Percentiles rank a stretch among this genome's conserved stretches.
phyloP scores from a whole-genome alignment of 2,888 invertebrate species.

The Euproctis similis region DNA sequence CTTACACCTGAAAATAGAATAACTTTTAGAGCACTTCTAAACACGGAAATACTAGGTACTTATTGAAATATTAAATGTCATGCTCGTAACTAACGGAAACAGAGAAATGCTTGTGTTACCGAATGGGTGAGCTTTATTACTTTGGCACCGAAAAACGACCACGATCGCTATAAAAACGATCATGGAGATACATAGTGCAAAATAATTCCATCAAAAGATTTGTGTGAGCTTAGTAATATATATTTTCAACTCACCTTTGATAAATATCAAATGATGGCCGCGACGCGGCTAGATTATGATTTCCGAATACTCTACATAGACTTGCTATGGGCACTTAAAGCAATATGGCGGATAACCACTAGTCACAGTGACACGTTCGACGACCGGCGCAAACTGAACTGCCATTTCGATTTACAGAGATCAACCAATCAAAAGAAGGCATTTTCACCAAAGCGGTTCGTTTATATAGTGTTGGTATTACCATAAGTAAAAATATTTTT shows the following conservation, averaged over 20 bases:
- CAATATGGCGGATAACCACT: no score
- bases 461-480: slow-evolving; percentile 52
- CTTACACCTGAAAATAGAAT: slow-evolving; percentile 40
- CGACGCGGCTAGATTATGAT: slow-evolving; percentile 52
- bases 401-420: slow-evolving; percentile 26
- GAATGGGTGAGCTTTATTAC: slow-evolving; percentile 71
- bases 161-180: slow-evolving; percentile 56
- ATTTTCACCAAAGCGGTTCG: slow-evolving; percentile 34
- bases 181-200: slow-evolving; percentile 80
- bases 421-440: slow-evolving; percentile 65
- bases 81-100: slow-evolving; percentile 71
- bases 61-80: slow-evolving; percentile 32
- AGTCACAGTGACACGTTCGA: no score
- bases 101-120: slow-evolving; percentile 58
- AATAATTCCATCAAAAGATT: slow-evolving; percentile 26
- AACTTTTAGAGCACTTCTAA: slow-evolving; percentile 4
- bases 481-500: slow-evolving; percentile 27
- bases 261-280: slow-evolving; percentile 44
- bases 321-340: slow-evolving; percentile 6
- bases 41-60: no score
- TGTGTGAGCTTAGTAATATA: slow-evolving; percentile 1
- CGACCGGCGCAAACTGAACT: slow-evolving; percentile 37
- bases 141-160: slow-evolving; percentile 78
- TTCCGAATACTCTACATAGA: slow-evolving; percentile 12
- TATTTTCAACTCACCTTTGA: slow-evolving; percentile 37